Conservation (phyloP, 2,113 vertebrate species). For the Dipodomys merriami region DNA sequence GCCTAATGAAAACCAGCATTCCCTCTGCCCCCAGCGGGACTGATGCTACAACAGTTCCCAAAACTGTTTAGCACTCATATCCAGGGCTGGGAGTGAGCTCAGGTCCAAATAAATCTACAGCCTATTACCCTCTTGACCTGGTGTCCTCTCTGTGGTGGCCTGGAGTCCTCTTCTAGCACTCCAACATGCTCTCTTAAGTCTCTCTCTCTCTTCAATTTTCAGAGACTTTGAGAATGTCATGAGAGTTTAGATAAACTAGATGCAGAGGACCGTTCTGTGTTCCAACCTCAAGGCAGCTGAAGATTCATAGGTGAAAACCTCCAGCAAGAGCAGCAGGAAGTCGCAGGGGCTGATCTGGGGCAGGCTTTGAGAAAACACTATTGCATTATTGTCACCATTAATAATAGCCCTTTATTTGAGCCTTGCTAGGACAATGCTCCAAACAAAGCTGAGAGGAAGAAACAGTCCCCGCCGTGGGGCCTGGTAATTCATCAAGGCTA, state of each 20-base stretch:
- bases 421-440: conserved; percentile 63
- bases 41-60: conserved; percentile 42
- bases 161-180: background rate
- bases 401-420: conserved; percentile 78
- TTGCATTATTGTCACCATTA: conserved; percentile 70
- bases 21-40: conserved; percentile 56
- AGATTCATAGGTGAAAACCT: conserved; percentile 1
- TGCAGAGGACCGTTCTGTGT: background rate
- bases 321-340: conserved; percentile 35
- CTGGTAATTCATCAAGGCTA: conserved; percentile 67
- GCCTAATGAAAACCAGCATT: conserved; percentile 77
- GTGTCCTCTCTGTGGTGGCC: background rate
- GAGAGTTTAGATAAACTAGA: background rate
- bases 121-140: conserved; percentile 54
- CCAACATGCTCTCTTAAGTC: background rate
- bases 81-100: conserved; percentile 63
- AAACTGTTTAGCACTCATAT: conserved; percentile 27
- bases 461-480: conserved; percentile 60
- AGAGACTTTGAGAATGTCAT: background rate
- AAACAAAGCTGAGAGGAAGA: conserved; percentile 74
- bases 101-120: conserved; percentile 77
- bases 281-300: background rate
- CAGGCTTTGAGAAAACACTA: conserved; percentile 67
- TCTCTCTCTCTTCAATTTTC: background rate
- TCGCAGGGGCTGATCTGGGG: background rate